These are phyloP conservation scores for Lapara coniferarum DNA, from an alignment of 2,888 invertebrate genomes.

Conservation along the genomic window DNA sequence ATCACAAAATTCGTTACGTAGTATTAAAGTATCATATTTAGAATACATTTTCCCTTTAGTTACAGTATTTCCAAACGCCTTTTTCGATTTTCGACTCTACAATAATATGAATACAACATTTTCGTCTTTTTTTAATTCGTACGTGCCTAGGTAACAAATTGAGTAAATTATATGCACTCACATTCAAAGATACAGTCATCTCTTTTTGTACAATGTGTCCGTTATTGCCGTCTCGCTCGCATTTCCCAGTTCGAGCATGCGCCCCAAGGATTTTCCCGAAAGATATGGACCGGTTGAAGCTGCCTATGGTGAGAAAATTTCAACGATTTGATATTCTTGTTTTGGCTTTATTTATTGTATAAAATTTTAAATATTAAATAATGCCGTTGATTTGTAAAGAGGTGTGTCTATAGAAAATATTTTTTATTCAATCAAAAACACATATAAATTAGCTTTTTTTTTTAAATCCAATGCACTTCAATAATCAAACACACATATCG, in stretches of 20 bases:
- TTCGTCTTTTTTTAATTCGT: slow-evolving; percentile 60
- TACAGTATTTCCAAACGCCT: not conserved
- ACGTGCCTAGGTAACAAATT: slow-evolving; percentile 74
- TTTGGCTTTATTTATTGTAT: not conserved
- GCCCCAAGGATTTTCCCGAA: slow-evolving; percentile 68
- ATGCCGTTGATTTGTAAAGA: not conserved
- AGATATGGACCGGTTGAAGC: slow-evolving; percentile 71
- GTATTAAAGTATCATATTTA: not conserved
- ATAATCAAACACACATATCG: too few species aligned
- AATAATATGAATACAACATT: slow-evolving; percentile 15
- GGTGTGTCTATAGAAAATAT: not conserved
- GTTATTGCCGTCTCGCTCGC: slow-evolving; percentile 52
- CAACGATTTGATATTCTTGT: slow-evolving; percentile 23
- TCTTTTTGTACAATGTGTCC: slow-evolving; percentile 46
- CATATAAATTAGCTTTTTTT: too few species aligned
- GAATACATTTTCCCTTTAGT: not conserved
- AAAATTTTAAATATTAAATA: not conserved
- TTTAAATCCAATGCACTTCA: too few species aligned
- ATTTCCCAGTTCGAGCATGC: slow-evolving; percentile 74
- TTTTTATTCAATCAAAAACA: too few species aligned
- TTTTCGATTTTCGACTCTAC: slow-evolving; percentile 1
- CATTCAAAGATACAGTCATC: slow-evolving; percentile 49
- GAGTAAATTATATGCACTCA: slow-evolving; percentile 69
- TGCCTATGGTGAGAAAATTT: slow-evolving; percentile 56
- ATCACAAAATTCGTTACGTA: too few species aligned